These are phyloP conservation scores for Paguma larvata DNA, from an alignment of 2,797 vertebrate genomes.

Conservation along the genomic window DNA sequence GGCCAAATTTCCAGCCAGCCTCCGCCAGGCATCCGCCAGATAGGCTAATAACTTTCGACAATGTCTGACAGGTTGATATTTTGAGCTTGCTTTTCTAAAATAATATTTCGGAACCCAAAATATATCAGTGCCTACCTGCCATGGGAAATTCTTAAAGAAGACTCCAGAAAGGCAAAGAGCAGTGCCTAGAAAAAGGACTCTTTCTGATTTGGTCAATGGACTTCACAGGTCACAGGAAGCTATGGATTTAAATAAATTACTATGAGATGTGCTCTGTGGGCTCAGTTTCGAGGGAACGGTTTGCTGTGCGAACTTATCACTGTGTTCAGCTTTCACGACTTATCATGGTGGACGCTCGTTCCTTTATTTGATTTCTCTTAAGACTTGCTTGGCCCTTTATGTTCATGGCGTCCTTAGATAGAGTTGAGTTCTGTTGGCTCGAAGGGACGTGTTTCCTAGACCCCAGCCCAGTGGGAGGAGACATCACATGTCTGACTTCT, in stretches of 20 bases:
- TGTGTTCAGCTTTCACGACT: background rate
- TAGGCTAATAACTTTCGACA: slow-evolving; percentile 51
- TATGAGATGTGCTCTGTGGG: background rate
- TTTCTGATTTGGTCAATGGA: background rate
- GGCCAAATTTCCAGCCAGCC: background rate
- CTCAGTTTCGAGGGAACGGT: background rate
- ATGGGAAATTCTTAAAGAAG: slow-evolving; percentile 32
- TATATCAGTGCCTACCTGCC: background rate
- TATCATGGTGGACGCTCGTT: background rate
- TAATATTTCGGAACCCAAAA: slow-evolving; percentile 36
- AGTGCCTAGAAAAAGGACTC: background rate
- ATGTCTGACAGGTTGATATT: slow-evolving; percentile 67
- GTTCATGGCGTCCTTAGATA: background rate
- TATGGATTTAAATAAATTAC: background rate
- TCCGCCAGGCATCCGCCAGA: background rate
- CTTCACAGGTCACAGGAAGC: background rate
- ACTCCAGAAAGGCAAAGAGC: background rate
- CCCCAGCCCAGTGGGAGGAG: background rate
- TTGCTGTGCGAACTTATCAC: background rate
- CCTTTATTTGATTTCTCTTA: background rate
- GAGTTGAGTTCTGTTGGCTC: background rate
- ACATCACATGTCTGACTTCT: background rate
- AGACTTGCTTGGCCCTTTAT: background rate
- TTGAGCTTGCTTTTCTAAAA: background rate
- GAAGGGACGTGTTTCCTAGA: background rate